Percentiles rank a stretch among this genome's conserved stretches.
Conservation (phyloP, 2,113 vertebrate species). For the Nerophis ophidion region DNA sequence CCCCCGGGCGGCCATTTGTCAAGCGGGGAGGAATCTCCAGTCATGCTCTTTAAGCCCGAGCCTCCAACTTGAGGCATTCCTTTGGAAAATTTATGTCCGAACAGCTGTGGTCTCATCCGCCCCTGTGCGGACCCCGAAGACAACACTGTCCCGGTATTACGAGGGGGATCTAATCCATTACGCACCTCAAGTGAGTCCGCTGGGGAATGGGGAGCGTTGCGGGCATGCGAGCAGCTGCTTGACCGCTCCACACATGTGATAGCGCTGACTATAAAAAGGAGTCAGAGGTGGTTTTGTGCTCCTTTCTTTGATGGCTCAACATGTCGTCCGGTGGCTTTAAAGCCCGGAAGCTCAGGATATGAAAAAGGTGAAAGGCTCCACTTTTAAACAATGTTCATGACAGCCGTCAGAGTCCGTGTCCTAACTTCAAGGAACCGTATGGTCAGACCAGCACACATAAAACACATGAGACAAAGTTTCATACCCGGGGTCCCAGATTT, state of each 20-base stretch:
- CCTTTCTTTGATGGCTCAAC: constrained; percentile 52
- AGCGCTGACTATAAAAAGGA: constrained; percentile 16
- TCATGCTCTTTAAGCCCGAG: constrained; percentile 55
- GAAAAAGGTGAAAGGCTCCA: constrained; percentile 23
- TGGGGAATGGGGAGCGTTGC: neutral
- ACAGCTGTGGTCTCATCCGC: constrained; percentile 69
- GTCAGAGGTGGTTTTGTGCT: constrained; percentile 36
- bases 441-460: too few relatives aligned
- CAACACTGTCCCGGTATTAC: constrained; percentile 59
- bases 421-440: constrained; percentile 9
- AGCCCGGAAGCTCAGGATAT: constrained; percentile 42
- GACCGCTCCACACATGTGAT: constrained; percentile 7
- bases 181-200: constrained; percentile 53
- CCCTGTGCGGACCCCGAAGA: constrained; percentile 51
- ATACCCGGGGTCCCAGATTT: too few relatives aligned
- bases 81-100: constrained; percentile 69
- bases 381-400: too few relatives aligned
- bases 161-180: constrained; percentile 69
- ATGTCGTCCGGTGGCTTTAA: constrained; percentile 35
- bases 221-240: constrained; percentile 40
- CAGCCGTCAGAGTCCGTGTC: neutral
- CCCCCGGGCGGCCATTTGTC: constrained; percentile 62
- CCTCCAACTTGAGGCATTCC: constrained; percentile 61
- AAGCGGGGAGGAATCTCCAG: constrained; percentile 57
- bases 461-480: too few relatives aligned